Base-by-base conservation (phyloP, 2,888 invertebrate genomes). In the Spicauda simplicius region DNA sequence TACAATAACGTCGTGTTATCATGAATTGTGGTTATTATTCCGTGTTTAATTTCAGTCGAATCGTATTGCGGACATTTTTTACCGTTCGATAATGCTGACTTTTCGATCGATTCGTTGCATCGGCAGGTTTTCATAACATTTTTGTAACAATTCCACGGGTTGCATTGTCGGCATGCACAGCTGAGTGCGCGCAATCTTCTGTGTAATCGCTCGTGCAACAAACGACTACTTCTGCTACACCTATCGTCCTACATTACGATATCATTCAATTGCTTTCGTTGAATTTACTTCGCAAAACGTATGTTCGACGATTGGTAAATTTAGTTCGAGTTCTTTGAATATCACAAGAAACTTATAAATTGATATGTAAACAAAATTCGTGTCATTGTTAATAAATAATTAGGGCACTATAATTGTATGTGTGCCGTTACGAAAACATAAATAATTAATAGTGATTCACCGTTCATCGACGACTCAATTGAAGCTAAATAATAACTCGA, bases 1-100 rank as follows among this genome's bases (percentile, higher is more conserved):
- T 75, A 75, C 74, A 69, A 77, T 76, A 74, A 69, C 56, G 76
- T 70, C 64, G 65, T 68, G 75, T 76, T 81, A 80, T 83, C 80
- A 57, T 61, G 25, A 71, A 30, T 19, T 66, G 55, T 66, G 48
- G 37, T 55, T 72, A 73, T 73, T 68, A 71, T 70, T 72, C 70
- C 59, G 64, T 67, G 58, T 69, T 70, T 63, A 54, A 62, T 64
- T 64, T 64, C 54, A 64, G 30, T 11, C 1, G 33, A 45, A 53
- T n/a, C n/a, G 19, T 66, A 54, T 18, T 63, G 45, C 53, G 16
- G 52, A 60, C 33, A 14, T 30, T 61, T 66, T 53, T 67, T 55
- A 52, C 60, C 12, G 48, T 45, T 45, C n/a, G 2, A 20, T 58
- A n/a, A 56, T 52, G 57, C 57, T 58, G 52, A 57, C 57, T 64